These are phyloP conservation scores for Spatula versicolor DNA, from an alignment of 2,797 vertebrate genomes.

Conservation along the genomic window DNA sequence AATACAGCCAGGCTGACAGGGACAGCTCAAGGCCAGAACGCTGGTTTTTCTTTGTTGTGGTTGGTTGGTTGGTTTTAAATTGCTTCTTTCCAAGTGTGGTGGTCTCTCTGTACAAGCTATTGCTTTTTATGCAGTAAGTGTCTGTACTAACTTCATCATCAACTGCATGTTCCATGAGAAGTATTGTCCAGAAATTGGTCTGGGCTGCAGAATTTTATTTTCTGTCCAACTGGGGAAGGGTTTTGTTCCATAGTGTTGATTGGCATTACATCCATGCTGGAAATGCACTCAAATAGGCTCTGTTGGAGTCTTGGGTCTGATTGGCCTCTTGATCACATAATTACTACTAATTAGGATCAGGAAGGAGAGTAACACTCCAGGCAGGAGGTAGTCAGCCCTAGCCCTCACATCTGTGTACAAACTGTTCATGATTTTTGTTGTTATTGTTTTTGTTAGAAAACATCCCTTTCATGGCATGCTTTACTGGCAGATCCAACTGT, in stretches of 20 bases:
- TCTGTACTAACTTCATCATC: neutral
- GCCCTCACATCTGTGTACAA: neutral
- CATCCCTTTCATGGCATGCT: neutral
- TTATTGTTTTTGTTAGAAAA: neutral
- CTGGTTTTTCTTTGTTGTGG: neutral
- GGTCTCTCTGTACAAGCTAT: neutral
- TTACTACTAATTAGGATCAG: neutral
- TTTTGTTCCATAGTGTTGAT: neutral
- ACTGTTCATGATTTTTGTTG: neutral
- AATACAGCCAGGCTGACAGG: neutral
- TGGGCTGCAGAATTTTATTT: neutral
- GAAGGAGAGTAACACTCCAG: neutral
- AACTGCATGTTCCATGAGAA: neutral
- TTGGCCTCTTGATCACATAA: neutral
- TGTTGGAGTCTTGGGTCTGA: neutral
- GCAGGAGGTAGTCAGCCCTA: neutral
- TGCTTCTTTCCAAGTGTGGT: neutral
- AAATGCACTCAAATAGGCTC: neutral
- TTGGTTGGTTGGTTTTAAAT: neutral
- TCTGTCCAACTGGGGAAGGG: neutral
- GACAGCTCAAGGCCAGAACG: conserved; percentile 1
- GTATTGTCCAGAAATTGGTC: fast-evolving
- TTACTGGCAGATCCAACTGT: neutral
- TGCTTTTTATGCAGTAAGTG: neutral
- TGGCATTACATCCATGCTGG: neutral